Base-by-base conservation (phyloP, 2,888 invertebrate species). In the Nomada flava region DNA sequence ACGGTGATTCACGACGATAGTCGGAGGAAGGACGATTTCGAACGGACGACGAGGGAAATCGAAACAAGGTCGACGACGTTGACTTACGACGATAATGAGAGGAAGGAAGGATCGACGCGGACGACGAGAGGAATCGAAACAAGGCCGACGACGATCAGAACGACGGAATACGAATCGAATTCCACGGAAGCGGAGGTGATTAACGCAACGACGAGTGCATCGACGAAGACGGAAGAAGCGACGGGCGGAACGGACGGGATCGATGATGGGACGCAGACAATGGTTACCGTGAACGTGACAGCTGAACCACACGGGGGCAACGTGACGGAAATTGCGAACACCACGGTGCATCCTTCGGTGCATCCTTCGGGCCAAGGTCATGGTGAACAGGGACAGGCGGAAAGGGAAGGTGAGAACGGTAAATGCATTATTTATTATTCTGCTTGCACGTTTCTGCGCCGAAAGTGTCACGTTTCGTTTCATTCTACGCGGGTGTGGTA, bases 321-420 rank as follows among this genome's bases (percentile, higher is more conserved):
- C 86, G 87, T 84, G 88, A 88, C 57, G 29, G 67, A 78, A 87
- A 86, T 86, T 4, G 20, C n/a, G 20, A 79, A 18, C 23, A 59
- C n/a, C 13, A 13, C 59, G 64, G 7, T 71, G 74, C 77, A 88
- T 78, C 73, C 80, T 83, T 74, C 78, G 63, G n/a, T 68, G 47
- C 71, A 82, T 57, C 80, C 86, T 65, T 78, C 80, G n/a, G 44
- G 55, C 15, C 71, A 86, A 47, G 76, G 62, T 59, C 72, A 73
- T 7, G 57, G 75, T 60, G 79, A 83, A 70, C 65, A 23, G 75
- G 44, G 23, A 26, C 26, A 13, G 5, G 0, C 23, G 53, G 47
- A 64, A 13, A n/a, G 18, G 42, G 62, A 71, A 67, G 60, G 75
- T 62, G 70, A 23, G 23, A 70, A 71, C 75, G 75, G 65, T 67